phyloP scores from a whole-genome alignment of 2,888 invertebrate species.

The Chrysomela aeneicollis region DNA sequence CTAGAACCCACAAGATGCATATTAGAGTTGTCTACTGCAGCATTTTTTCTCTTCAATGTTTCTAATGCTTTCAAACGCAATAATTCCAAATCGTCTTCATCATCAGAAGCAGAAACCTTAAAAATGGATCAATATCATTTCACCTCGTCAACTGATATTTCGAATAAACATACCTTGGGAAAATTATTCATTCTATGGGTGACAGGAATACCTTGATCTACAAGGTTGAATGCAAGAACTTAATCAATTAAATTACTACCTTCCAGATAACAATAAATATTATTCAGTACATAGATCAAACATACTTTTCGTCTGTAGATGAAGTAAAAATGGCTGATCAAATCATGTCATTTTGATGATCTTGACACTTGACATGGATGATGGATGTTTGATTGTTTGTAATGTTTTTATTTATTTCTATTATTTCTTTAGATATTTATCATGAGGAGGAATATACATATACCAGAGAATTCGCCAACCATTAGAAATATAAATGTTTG shows the following conservation, averaged over 20 bases:
- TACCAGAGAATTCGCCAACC: no score
- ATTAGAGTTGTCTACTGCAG: slow-evolving; percentile 18
- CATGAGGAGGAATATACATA: no score
- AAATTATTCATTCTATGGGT: not conserved
- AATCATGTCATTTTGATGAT: no score
- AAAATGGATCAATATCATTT: slow-evolving; percentile 22
- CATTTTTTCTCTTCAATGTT: slow-evolving; percentile 55
- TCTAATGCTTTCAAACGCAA: slow-evolving; percentile 63
- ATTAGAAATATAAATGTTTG: no score
- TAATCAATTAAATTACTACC: not conserved
- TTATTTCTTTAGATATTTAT: no score
- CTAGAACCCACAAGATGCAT: slow-evolving; percentile 6
- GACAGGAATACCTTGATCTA: not conserved
- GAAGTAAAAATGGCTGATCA: not conserved
- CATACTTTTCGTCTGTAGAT: not conserved
- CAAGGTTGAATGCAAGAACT: not conserved
- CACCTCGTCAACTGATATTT: not conserved
- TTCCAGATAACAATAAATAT: not conserved
- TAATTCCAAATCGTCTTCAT: slow-evolving; percentile 65
- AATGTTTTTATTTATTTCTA: no score
- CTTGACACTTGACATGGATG: no score
- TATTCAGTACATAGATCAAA: not conserved
- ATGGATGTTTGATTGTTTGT: no score
- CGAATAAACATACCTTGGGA: slow-evolving; percentile 2
- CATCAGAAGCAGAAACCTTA: slow-evolving; percentile 58